Base-by-base conservation (phyloP, 1,140 invertebrate species). In the Metaphire vulgaris region DNA sequence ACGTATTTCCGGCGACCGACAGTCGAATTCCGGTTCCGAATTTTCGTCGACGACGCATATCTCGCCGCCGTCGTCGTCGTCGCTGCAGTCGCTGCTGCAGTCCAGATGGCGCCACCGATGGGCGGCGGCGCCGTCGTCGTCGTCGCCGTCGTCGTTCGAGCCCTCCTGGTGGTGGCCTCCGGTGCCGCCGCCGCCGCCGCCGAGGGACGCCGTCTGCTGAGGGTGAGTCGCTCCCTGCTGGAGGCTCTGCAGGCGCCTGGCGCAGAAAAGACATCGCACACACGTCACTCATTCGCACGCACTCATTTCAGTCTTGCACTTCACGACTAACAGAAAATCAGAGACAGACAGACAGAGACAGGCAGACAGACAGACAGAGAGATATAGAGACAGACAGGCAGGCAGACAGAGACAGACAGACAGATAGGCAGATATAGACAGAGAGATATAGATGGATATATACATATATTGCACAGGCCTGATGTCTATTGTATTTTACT, bases 331-430 rank as follows among this genome's bases (percentile, higher is more conserved):
- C 28, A 69, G 31, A n/a, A 32, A 15, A 32, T 6, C 6, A 69
- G 68, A 69, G 68, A 69, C 6, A 72, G 26, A 70, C 1, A 29
- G 30, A 69, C 16, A 71, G 28, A 75, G 65, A 75, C 68, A 56
- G 41, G 21, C 6, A 56, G 41, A 56, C 6, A 56, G 41, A 56
- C 6, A 69, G 68, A 69, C 6, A 69, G 68, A 72, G 26, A 70
- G 12, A 29, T 15, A 69, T 21, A 71, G 28, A 75, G 65, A 75
- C 68, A 56, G 41, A 56, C 6, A 56, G 41, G 41, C 6, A 56
- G 41, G 41, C 6, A 56, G 41, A 56, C 6, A 56, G 41, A 56
- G 41, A 56, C 6, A 56, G 41, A 56, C 6, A 56, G 41, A 56
- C 6, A 56, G 41, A 56, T 6, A 56, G 41, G 21, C 6, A 56